Base-by-base conservation (phyloP, 2,888 invertebrate species). In the Brenthis ino region DNA sequence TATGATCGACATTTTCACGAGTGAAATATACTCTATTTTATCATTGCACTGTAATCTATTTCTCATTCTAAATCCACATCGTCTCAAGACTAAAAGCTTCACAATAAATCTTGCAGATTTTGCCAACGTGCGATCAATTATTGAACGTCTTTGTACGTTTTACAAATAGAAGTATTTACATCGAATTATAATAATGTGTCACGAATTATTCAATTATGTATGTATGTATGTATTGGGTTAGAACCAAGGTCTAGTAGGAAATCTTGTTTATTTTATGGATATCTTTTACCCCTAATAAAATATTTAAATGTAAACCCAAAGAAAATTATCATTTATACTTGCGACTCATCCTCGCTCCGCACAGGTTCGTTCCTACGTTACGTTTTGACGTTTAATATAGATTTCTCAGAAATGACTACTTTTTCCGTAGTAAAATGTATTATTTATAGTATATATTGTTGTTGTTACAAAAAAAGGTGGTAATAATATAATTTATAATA, bases 121-220 rank as follows among this genome's bases (percentile, higher is more conserved):
- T 57, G 37, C 24, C 6, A 57, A 60, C 50, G 37, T 20, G 12
- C n/a, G 1, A 57, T 51, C 37, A 63, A 51, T 61, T 67, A 54
- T 56, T 56, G 37, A 37, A 20, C 50, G 51, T 51, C 56, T 63
- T 56, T 43, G 48, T 43, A 43, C 13, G 67, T 60, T 61, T 67
- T 67, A 51, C 55, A 67, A 67, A 56, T 67, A 68, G 64, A 43
- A 13, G 28, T 56, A 64, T 64, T 68, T 53, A 68, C 68, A 68
- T 68, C 33, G 16, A 57, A 64, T 68, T 64, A 68, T 51, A 53
- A 64, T 68, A 57, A 64, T 57, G 28, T 64, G 51, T 68, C 48
- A 55, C 33, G 63, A 56, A 50, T 43, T 43, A 50, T 56, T 56
- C 56, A 67, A 8, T 56, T 63, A 67, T 67, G 61, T 28, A 28